These are phyloP conservation scores for Conops quadrifasciatus DNA, from an alignment of 2,888 invertebrate genomes.

Conservation along the genomic window DNA sequence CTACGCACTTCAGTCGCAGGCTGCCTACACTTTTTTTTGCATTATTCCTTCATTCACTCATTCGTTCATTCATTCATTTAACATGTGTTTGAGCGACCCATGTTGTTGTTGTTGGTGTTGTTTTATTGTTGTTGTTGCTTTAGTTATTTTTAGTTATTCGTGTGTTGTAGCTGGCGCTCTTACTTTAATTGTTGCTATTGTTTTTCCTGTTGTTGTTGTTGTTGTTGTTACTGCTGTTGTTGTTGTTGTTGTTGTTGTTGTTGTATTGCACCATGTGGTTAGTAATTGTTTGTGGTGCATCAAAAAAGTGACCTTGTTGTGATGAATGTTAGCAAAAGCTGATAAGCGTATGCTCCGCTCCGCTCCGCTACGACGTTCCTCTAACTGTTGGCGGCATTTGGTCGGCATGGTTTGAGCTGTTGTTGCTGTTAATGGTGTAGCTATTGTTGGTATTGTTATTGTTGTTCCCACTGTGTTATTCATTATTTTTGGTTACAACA, in stretches of 20 bases:
- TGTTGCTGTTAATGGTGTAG: no score
- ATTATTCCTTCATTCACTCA: background rate
- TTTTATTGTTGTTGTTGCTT: background rate
- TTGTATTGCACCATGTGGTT: background rate
- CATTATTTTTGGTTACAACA: no score
- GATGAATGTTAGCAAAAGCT: conserved; percentile 16
- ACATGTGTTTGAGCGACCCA: background rate
- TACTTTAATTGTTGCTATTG: conserved; percentile 10
- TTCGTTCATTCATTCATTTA: background rate
- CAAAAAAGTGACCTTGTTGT: conserved; percentile 16
- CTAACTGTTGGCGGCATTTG: no score
- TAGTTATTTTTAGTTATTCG: conserved; percentile 29
- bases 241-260: background rate
- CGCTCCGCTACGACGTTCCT: no score
- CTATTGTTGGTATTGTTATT: no score
- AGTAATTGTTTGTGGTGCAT: conserved; percentile 17
- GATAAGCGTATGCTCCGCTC: background rate
- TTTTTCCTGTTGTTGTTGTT: conserved; percentile 11
- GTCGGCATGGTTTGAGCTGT: no score
- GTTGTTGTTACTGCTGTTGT: background rate
- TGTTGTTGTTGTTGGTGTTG: conserved; percentile 5
- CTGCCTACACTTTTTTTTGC: background rate
- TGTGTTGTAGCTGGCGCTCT: conserved; percentile 23
- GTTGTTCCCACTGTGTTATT: no score
- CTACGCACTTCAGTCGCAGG: background rate